phyloP scores from a whole-genome alignment of 2,888 invertebrate species.

The Andrena minutula region DNA sequence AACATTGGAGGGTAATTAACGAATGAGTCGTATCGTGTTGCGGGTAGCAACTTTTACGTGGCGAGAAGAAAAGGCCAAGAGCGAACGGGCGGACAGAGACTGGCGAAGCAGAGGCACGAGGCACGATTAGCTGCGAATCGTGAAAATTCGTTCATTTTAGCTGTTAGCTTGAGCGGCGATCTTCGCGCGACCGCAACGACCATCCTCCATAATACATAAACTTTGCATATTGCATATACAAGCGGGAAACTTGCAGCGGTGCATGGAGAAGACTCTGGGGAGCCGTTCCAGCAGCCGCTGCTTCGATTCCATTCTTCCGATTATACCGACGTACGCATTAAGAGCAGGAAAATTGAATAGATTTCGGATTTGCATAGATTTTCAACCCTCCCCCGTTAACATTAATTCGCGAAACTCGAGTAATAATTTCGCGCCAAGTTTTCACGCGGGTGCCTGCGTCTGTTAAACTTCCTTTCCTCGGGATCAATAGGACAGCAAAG shows the following conservation, averaged over 20 bases:
- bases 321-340: conserved; percentile 32
- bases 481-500: conserved; percentile 7
- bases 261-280: conserved; percentile 12
- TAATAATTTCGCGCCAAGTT: conserved; percentile 32
- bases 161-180: not conserved
- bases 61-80: not conserved
- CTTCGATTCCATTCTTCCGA: conserved; percentile 40
- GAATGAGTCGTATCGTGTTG: not conserved
- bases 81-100: not conserved
- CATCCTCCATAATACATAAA: conserved; percentile 59
- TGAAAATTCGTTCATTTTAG: conserved; percentile 17
- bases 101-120: not conserved
- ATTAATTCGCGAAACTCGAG: conserved; percentile 32
- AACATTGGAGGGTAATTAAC: not conserved
- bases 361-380: conserved; percentile 40
- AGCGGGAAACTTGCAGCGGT: conserved; percentile 22
- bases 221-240: conserved; percentile 56
- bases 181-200: conserved; percentile 15
- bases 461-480: conserved; percentile 13
- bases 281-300: not conserved
- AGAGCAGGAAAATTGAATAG: conserved; percentile 55
- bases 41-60: conserved; percentile 3
- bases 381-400: not conserved
- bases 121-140: conserved; percentile 18
- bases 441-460: conserved; percentile 19